Evolutionary conservation across 2,113 vertebrate species (phyloP).

Genomic region (Eulemur macaco): DNA sequence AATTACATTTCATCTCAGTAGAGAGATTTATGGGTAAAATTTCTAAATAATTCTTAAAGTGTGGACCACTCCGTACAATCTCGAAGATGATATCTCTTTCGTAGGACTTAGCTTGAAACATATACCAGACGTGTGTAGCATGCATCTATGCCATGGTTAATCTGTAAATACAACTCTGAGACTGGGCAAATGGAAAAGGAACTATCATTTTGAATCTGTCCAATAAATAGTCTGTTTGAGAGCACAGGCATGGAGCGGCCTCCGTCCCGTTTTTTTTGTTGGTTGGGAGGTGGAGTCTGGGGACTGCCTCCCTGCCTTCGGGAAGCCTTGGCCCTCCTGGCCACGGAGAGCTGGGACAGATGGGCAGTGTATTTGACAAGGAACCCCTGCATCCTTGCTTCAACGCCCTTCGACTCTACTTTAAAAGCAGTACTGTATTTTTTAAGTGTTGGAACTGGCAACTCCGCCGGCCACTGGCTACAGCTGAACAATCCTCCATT

Average conservation of each 20-base stretch:
- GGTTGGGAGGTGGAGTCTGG: background rate
- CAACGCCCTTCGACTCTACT: constrained; percentile 46
- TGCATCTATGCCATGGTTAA: background rate
- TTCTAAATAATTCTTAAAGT: background rate
- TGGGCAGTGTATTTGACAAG: constrained; percentile 69
- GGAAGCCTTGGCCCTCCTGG: background rate
- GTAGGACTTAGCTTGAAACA: background rate
- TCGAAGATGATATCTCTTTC: background rate
- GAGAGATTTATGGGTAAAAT: background rate
- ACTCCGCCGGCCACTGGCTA: constrained; percentile 54
- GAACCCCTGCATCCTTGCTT: constrained; percentile 50
- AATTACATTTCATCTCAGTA: background rate
- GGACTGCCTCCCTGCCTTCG: background rate
- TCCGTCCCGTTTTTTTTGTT: background rate
- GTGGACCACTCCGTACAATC: background rate
- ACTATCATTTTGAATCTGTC: background rate
- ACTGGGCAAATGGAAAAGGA: background rate
- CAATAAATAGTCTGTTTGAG: background rate
- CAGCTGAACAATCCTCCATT: constrained; percentile 75
- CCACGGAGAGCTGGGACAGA: constrained; percentile 54
- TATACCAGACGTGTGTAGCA: background rate
- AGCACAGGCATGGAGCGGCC: background rate
- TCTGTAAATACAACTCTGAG: background rate
- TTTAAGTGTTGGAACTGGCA: constrained; percentile 74
- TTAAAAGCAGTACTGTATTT: constrained; percentile 76